Evolutionary conservation across 2,888 invertebrate species (phyloP), one percentile per base, ranked within the genome.

Genomic region (Epicampocera succincta): DNA sequence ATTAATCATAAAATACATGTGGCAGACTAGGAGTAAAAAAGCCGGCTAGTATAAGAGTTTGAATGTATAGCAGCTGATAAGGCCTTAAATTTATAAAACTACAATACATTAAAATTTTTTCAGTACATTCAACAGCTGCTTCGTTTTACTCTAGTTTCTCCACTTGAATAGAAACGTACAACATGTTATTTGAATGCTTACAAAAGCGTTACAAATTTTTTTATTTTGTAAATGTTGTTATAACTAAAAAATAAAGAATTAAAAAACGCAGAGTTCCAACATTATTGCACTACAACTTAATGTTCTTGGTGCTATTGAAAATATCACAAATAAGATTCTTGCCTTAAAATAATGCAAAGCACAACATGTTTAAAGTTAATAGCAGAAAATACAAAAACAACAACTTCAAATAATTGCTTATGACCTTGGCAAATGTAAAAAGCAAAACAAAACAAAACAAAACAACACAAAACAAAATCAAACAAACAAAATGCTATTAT

Each of bases 141-240:
- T 40, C 69, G 78, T 82, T 82, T 82, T 82, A 72, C 82, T 82
- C 82, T 71, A 82, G 78, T 82, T 82, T 78, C 78, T 78, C 74
- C 48, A 78, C 71, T 78, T 78, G 74, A 40, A 71, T 78, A 50
- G 73, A 79, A 73, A 73, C 77, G 12, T n/a, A 33, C 33, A 33
- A 1, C 11, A 58, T 40, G 13, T 56, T 15, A 1, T n/a, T 25
- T 9, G 17, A 21, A 13, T 50, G 13, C 17, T 25, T 8, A 6
- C 21, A 33, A 54, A 15, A 25, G 15, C 29, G 11, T 54, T 29
- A 13, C 8, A 33, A 4, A 9, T 9, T 1, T n/a, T n/a, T n/a
- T 15, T n/a, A 15, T 33, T 13, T 33, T n/a, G 2, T 5, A 15
- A 58, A 8, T 12, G 40, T 1, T 19, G 13, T 4, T 29, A 19